Evolutionary conservation across 2,888 invertebrate species (phyloP).

Genomic region (Hartigia nigra): DNA sequence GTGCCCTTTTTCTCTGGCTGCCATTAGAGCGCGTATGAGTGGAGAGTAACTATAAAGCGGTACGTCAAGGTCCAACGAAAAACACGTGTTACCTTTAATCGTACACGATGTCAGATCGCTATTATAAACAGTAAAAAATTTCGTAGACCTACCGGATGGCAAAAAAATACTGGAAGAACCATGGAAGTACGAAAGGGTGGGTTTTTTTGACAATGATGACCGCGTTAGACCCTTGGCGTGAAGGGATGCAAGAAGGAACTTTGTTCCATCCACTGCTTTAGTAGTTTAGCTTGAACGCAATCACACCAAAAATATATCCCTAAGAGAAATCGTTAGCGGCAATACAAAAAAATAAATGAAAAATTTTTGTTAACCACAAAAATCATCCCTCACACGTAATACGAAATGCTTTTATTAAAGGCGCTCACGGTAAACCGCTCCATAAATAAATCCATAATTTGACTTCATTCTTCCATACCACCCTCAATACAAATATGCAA

Average conservation of each 20-base stretch:
- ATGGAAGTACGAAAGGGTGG: slow-evolving; percentile 8
- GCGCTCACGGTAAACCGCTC: slow-evolving; percentile 19
- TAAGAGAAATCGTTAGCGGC: background rate
- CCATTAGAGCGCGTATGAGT: background rate
- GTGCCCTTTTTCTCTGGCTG: background rate
- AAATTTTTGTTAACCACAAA: background rate
- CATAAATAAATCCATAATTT: slow-evolving; percentile 53
- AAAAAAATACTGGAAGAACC: background rate
- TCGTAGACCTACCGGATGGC: slow-evolving; percentile 1
- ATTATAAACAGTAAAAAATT: slow-evolving; percentile 11
- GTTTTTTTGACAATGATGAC: slow-evolving; percentile 19
- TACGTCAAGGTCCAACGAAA: background rate
- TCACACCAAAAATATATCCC: background rate
- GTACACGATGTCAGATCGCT: slow-evolving; percentile 4
- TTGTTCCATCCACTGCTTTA: background rate
- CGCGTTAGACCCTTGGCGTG: slow-evolving; percentile 1
- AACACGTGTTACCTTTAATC: slow-evolving; percentile 4
- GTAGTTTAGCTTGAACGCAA: background rate
- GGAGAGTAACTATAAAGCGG: background rate
- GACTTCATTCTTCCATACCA: slow-evolving; percentile 39
- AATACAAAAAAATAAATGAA: background rate
- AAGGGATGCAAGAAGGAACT: background rate
- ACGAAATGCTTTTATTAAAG: background rate
- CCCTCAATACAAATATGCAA: slow-evolving; percentile 18
- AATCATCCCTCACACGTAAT: background rate